Evolutionary conservation across 2,888 invertebrate genomes (phyloP).

Genomic region (Pediacus dermestoides): DNA sequence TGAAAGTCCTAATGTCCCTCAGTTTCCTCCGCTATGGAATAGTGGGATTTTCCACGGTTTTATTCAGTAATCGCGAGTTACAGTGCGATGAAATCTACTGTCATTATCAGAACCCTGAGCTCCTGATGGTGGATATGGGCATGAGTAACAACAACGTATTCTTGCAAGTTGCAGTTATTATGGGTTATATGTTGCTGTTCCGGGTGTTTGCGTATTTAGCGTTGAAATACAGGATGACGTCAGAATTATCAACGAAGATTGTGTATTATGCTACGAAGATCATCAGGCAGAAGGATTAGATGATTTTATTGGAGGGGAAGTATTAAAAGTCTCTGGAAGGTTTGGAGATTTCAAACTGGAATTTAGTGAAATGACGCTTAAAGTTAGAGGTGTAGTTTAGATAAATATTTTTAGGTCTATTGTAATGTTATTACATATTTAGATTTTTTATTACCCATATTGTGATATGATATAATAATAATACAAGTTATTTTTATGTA

Average conservation of each 20-base stretch:
- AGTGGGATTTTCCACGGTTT: conserved; percentile 55
- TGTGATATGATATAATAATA: no score
- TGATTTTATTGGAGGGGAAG: no score
- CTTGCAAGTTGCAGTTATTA: conserved; percentile 57
- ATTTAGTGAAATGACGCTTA: no score
- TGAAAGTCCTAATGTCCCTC: conserved; percentile 56
- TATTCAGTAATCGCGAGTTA: conserved; percentile 61
- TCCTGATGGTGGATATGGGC: conserved; percentile 63
- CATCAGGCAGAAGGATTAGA: conserved; percentile 51
- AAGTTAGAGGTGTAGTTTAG: no score
- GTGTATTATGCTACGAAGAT: conserved; percentile 56
- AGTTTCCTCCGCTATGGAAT: conserved; percentile 68
- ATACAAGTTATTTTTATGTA: no score
- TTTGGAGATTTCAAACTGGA: no score
- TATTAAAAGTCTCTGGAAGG: no score
- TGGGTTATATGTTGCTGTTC: conserved; percentile 56
- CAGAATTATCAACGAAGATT: conserved; percentile 56
- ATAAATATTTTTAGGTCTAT: no score
- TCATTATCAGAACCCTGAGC: conserved; percentile 54
- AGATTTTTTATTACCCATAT: no score
- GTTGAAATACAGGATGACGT: conserved; percentile 57
- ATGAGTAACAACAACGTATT: conserved; percentile 50
- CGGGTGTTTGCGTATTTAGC: conserved; percentile 56
- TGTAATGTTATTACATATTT: no score
- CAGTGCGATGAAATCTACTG: conserved; percentile 61